Base-by-base conservation (phyloP, 2,113 vertebrate genomes). In the Micronycteris hirsuta region DNA sequence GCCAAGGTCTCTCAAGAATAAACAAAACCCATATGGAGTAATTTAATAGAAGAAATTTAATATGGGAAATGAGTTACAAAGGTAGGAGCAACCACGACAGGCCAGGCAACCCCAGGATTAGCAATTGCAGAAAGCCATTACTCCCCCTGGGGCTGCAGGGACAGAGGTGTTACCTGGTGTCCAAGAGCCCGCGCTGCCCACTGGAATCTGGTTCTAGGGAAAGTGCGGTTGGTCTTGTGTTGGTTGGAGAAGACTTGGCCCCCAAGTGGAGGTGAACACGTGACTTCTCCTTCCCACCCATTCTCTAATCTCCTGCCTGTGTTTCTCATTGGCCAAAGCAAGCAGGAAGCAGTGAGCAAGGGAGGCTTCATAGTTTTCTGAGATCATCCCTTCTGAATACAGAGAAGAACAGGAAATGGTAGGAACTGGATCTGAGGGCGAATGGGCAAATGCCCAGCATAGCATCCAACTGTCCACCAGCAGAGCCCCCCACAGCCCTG, bases 31-130 rank as follows among this genome's bases (percentile, higher is more conserved):
- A 47, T 47, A n/a, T 19, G 19, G 78, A 94, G 49, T 78, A 67
- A 61, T 81, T 96, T 85, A 92, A 84, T 16, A 92, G 81, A 92
- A 41, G 65, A 84, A 65, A 92, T 82, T 74, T 88, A 90, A 85
- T 63, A 87, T 36, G 67, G 45, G 73, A 90, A 85, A 87, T 95
- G 58, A 89, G 63, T 81, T 89, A 82, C 38, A 67, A 90, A 96
- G 38, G 5, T 61, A 82, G 92, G 74, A 65, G 10, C 36, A 81
- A 11, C 45, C 4, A 65, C 28, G 31, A 52, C 92, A 73, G 76
- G 41, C 70, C 77, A 81, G 45, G 16, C 58, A 88, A n/a, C 13
- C 43, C 63, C 14, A 31, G 63, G 19, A 33, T 77, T 33, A 87
- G 26, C 68, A 93, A 63, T 63, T 58, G 2, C 26, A 77, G 80